phyloP scores from a whole-genome alignment of 2,888 invertebrate species.

The Dicyrtomina minuta region DNA sequence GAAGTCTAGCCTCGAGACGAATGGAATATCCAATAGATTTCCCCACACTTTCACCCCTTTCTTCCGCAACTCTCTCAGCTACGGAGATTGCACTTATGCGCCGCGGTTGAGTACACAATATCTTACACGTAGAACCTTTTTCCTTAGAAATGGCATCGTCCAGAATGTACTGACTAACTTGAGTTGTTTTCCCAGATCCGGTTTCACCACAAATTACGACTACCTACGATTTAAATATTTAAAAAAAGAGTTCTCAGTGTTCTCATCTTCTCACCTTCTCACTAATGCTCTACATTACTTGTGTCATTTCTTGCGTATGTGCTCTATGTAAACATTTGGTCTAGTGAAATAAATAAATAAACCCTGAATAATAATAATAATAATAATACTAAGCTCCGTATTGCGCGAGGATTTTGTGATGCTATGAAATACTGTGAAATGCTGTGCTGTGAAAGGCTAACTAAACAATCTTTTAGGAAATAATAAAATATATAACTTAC shows the following conservation, averaged over 20 bases:
- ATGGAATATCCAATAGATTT: conserved; percentile 78
- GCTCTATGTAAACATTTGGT: too few species aligned
- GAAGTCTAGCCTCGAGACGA: conserved; percentile 67
- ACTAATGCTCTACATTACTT: too few species aligned
- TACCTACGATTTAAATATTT: conserved; percentile 32
- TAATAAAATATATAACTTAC: conserved; percentile 58
- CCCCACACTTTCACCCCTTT: conserved; percentile 71
- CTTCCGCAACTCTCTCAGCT: conserved; percentile 83
- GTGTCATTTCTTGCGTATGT: too few species aligned
- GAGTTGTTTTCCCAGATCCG: conserved; percentile 94
- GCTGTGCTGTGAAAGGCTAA: not conserved
- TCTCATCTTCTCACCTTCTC: too few species aligned
- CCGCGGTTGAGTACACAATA: conserved; percentile 86
- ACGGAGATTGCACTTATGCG: conserved; percentile 76
- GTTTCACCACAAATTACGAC: conserved; percentile 51
- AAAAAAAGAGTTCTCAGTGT: too few species aligned
- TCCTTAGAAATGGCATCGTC: conserved; percentile 70
- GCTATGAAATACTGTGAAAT: not conserved
- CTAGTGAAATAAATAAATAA: too few species aligned
- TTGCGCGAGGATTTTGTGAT: too few species aligned
- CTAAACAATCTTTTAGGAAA: not conserved
- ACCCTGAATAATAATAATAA: too few species aligned
- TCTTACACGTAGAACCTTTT: conserved; percentile 72
- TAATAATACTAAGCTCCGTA: too few species aligned
- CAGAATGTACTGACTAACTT: conserved; percentile 70